phyloP scores from a whole-genome alignment of 1,140 invertebrate species.

The Copidosoma floridanum region DNA sequence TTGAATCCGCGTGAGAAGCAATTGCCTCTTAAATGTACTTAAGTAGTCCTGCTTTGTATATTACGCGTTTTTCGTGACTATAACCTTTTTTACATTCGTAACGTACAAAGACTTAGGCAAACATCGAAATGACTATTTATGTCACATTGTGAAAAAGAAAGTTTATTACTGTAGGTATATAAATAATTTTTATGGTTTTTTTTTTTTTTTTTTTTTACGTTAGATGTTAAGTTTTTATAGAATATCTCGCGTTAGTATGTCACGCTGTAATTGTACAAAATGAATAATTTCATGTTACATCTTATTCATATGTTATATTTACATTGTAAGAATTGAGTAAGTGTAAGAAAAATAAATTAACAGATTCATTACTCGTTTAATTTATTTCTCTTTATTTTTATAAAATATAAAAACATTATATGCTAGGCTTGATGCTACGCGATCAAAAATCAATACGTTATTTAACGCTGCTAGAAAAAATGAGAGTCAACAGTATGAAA shows the following conservation, averaged over 20 bases:
- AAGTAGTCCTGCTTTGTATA: conserved; percentile 32
- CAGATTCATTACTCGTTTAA: too few species aligned
- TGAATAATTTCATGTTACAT: conserved; percentile 20
- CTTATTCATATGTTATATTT: conserved; percentile 21
- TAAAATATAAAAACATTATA: too few species aligned
- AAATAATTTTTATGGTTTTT: too few species aligned
- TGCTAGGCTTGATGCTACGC: too few species aligned
- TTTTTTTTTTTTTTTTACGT: too few species aligned
- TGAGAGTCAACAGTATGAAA: too few species aligned
- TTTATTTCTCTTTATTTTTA: too few species aligned
- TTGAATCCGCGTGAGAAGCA: too few species aligned
- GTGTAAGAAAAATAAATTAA: conserved; percentile 12
- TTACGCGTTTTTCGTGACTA: conserved; percentile 19
- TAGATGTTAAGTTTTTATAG: conserved; percentile 21
- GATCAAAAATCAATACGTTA: too few species aligned
- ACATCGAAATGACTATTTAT: conserved; percentile 22
- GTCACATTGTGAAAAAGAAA: conserved; percentile 22
- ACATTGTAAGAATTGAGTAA: conserved; percentile 15
- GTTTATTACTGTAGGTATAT: conserved; percentile 19
- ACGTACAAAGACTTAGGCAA: too few species aligned
- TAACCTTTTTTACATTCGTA: conserved; percentile 21
- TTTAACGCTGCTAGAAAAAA: too few species aligned
- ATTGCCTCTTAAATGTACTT: too few species aligned
- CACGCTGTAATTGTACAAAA: conserved; percentile 25
- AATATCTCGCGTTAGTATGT: conserved; percentile 21